A percentile compares a stretch with the other conserved stretches of the same genome.
Evolutionary conservation across 2,113 vertebrate species (phyloP).

Genomic region (Embiotoca jacksoni): DNA sequence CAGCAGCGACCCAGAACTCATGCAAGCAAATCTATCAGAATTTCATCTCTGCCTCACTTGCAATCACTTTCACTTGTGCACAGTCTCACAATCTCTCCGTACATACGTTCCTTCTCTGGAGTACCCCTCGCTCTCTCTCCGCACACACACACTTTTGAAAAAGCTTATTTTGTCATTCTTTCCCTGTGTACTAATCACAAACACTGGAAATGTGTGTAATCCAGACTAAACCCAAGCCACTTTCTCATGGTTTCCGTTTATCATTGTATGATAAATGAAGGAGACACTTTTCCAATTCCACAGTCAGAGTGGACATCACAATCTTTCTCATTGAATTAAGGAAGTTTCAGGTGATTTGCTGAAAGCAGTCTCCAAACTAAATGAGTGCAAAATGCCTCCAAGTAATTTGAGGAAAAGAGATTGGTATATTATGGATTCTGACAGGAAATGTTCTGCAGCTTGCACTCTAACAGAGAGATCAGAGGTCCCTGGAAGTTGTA

Average conservation of each 20-base stretch:
- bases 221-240: conserved; percentile 24
- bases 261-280: conserved; percentile 21
- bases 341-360: conserved; percentile 24
- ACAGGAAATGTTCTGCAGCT: not conserved
- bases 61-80: conserved; percentile 49
- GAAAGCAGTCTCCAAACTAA: not conserved
- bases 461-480: conserved; percentile 8
- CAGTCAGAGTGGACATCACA: not conserved
- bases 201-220: conserved; percentile 42
- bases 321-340: conserved; percentile 3
- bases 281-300: conserved; percentile 16
- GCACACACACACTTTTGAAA: not conserved
- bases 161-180: conserved; percentile 47
- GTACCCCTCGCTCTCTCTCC: conserved; percentile 1
- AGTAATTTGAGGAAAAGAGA: conserved; percentile 8
- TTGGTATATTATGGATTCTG: not conserved
- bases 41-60: conserved; percentile 65
- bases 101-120: not conserved
- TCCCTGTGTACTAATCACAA: conserved; percentile 47
- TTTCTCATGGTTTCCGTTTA: conserved; percentile 26
- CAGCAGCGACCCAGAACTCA: conserved; percentile 56
- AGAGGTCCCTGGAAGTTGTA: conserved; percentile 14
- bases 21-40: conserved; percentile 58
- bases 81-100: conserved; percentile 17
- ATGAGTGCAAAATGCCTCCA: conserved; percentile 14